Conservation (phyloP, 2,797 vertebrate species). For the Rhinichthys osculus region DNA sequence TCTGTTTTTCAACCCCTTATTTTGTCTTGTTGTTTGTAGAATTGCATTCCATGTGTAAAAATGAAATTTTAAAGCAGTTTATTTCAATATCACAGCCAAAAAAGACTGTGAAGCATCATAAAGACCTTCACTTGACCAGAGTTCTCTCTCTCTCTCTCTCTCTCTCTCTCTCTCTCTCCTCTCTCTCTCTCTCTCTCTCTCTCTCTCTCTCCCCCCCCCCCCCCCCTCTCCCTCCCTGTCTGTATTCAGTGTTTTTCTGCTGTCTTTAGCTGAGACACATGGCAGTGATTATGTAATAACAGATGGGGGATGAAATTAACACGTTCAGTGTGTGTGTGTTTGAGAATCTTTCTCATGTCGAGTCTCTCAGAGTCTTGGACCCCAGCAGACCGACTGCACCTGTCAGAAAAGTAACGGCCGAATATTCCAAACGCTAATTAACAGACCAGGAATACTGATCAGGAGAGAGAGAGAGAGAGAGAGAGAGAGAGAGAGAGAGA, state of each 20-base stretch:
- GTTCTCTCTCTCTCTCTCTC: no score
- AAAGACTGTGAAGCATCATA: constrained; percentile 45
- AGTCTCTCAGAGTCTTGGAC: constrained; percentile 77
- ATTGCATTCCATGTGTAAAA: constrained; percentile 19
- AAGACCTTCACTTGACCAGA: constrained; percentile 50
- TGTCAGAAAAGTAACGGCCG: constrained; percentile 95
- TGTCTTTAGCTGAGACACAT: constrained; percentile 88
- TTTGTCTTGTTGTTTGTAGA: constrained; percentile 6
- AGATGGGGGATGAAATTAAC: constrained; percentile 99
- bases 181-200: no score
- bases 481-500: no score
- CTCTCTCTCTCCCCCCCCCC: no score
- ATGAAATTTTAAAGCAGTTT: constrained; percentile 42
- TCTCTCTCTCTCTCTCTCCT: no score
- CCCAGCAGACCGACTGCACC: constrained; percentile 97
- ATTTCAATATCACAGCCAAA: constrained; percentile 34
- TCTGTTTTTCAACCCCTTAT: neutral
- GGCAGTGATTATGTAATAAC: constrained; percentile 99
- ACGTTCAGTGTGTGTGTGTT: constrained; percentile 83
- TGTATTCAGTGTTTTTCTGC: constrained; percentile 52
- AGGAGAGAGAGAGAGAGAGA: no score
- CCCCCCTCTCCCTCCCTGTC: neutral
- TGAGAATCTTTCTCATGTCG: constrained; percentile 63
- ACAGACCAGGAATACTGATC: constrained; percentile 94
- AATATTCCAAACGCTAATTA: constrained; percentile 97